A percentile compares a stretch with the other conserved stretches of the same genome.
These are phyloP conservation scores for Lepisosteus osseus DNA, from an alignment of 2,113 vertebrate species.

Conservation along the genomic window DNA sequence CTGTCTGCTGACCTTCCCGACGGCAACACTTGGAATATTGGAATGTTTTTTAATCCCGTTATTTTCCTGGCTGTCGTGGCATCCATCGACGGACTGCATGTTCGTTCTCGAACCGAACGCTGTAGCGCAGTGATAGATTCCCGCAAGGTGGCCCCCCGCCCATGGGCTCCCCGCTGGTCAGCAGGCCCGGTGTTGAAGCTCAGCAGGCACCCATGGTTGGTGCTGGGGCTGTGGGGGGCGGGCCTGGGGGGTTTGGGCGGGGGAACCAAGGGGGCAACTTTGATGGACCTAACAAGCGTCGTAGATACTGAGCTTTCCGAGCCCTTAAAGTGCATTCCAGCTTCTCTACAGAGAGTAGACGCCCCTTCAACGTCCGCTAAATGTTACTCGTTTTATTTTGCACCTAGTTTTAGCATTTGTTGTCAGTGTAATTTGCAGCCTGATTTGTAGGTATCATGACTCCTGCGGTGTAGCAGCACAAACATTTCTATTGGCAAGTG, in stretches of 20 bases:
- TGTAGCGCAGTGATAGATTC: constrained; percentile 90
- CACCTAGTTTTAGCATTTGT: neutral
- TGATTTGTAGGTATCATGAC: neutral
- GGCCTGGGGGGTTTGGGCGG: constrained; percentile 81
- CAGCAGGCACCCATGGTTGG: constrained; percentile 79
- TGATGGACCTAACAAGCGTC: constrained; percentile 93
- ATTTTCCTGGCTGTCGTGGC: constrained; percentile 45
- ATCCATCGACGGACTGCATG: constrained; percentile 67
- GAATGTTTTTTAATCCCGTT: constrained; percentile 58
- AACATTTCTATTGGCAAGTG: neutral
- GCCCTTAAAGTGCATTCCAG: constrained; percentile 32
- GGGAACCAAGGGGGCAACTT: constrained; percentile 84
- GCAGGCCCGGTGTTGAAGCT: constrained; percentile 83
- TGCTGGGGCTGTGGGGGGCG: constrained; percentile 75
- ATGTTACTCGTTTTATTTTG: constrained; percentile 9
- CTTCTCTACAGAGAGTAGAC: neutral
- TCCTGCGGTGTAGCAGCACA: neutral
- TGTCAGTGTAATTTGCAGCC: neutral
- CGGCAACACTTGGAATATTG: constrained; percentile 72
- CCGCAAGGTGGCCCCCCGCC: constrained; percentile 77
- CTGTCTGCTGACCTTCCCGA: constrained; percentile 76
- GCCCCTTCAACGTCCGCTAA: neutral
- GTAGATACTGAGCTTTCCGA: constrained; percentile 76
- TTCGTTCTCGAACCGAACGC: constrained; percentile 30
- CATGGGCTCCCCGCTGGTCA: constrained; percentile 78